Conservation (phyloP, 1,140 invertebrate genomes). For the Oscheius sp. region DNA sequence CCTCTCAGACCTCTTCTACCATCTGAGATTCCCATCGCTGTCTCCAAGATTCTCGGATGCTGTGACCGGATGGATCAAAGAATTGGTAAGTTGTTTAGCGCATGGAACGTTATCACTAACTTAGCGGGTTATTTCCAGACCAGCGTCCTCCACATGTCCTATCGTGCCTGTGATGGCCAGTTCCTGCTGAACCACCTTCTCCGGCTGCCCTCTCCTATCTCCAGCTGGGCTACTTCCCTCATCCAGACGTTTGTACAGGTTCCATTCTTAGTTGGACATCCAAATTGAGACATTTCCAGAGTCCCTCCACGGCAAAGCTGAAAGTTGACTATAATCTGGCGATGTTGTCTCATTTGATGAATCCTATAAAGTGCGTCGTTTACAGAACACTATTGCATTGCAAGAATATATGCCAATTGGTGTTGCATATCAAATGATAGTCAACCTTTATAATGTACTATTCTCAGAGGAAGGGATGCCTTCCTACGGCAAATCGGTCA, state of each 20-base stretch:
- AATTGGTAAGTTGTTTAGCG: slow-evolving; percentile 26
- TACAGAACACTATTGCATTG: background rate
- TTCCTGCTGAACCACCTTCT: slow-evolving; percentile 30
- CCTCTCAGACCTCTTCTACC: slow-evolving; percentile 34
- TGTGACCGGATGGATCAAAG: slow-evolving; percentile 25
- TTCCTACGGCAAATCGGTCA: slow-evolving; percentile 27
- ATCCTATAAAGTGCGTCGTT: slow-evolving; percentile 20
- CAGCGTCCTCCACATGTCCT: slow-evolving; percentile 29
- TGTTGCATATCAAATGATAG: too few species aligned
- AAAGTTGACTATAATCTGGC: slow-evolving; percentile 38
- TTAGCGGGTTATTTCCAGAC: slow-evolving; percentile 11
- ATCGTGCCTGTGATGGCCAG: slow-evolving; percentile 9
- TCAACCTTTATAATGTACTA: background rate
- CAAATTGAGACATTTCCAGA: background rate
- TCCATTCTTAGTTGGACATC: background rate
- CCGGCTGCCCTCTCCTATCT: slow-evolving; percentile 31
- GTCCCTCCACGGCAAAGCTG: background rate
- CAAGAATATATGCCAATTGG: background rate
- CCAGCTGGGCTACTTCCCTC: slow-evolving; percentile 28
- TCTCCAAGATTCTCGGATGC: slow-evolving; percentile 23
- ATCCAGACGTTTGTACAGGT: slow-evolving; percentile 34
- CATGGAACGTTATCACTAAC: background rate
- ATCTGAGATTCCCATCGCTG: slow-evolving; percentile 27
- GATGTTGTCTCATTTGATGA: slow-evolving; percentile 25
- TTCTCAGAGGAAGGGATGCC: slow-evolving; percentile 21